These are phyloP conservation scores for Tetheella fluctuosa DNA, from an alignment of 2,888 invertebrate species.

Conservation along the genomic window DNA sequence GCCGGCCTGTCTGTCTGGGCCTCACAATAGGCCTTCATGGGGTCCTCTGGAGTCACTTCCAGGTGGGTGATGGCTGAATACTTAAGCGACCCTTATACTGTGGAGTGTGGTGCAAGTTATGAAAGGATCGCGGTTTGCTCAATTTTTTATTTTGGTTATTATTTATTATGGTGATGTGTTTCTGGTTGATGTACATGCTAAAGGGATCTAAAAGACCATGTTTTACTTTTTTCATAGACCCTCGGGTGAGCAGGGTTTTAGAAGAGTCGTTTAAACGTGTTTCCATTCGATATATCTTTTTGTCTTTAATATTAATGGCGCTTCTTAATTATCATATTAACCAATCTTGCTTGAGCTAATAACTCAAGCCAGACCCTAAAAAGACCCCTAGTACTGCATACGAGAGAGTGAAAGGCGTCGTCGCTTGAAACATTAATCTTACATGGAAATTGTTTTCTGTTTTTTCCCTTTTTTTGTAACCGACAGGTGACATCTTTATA, in stretches of 20 bases:
- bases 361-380: slow-evolving; percentile 30
- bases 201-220: too few species aligned
- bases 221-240: too few species aligned
- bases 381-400: slow-evolving; percentile 42
- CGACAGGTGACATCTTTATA: neutral
- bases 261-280: too few species aligned
- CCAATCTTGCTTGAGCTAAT: too few species aligned
- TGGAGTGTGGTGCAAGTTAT: slow-evolving; percentile 33
- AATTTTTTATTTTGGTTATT: too few species aligned
- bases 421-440: slow-evolving; percentile 70
- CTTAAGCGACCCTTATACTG: slow-evolving; percentile 61
- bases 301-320: neutral
- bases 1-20: slow-evolving; percentile 64
- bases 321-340: neutral
- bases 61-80: slow-evolving; percentile 72
- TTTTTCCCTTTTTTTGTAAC: slow-evolving; percentile 39
- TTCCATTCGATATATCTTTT: too few species aligned
- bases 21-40: slow-evolving; percentile 67
- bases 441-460: slow-evolving; percentile 66
- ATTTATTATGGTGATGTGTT: too few species aligned
- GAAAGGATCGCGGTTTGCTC: slow-evolving; percentile 19
- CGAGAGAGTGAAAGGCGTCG: slow-evolving; percentile 48
- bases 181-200: too few species aligned
- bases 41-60: slow-evolving; percentile 69
- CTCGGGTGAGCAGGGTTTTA: too few species aligned